Evolutionary conservation across 1,140 invertebrate species (phyloP), one percentile per base, ranked within the genome.

Genomic region (Phymastichus coffea): DNA sequence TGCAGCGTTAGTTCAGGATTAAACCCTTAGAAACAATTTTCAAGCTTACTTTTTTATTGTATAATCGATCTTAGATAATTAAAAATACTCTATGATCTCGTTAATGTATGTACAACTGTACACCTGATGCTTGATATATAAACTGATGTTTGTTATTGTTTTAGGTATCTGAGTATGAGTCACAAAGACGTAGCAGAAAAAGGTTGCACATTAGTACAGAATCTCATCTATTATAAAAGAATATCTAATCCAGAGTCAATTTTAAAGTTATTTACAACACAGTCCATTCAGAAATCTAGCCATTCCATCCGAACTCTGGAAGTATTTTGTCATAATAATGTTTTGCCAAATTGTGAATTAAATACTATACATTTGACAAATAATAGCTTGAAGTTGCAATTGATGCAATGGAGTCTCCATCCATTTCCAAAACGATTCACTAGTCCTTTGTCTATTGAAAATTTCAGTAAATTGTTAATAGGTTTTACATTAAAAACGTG

Each of bases 301-400:
- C 62, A 68, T 20, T 80, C 75, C 62, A 49, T 83, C 1, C 56
- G 66, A 25, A 82, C 78, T 19, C 65, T 82, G 19, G 56, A 72
- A 55, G 17, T 67, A 7, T 64, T 74, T 17, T 75, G 70, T 22
- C 54, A 70, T 44, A 25, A 70, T 52, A 43, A 66, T 10, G 41
- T 61, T 12, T 44, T 74, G n/a, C 67, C 67, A 23, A 44, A 63
- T 26, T 61, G 28, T n/a, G 63, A 60, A 49, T 60, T 59, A 37
- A 64, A 60, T 40, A 48, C 38, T 7, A 37, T 49, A 35, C 30
- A 37, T 20, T 44, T 35, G 15, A 38, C 60, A 35, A 58, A 64
- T 14, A 55, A 68, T 17, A 69, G 66, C n/a, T 38, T 71, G 15
- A 72, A 70, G 33, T 57, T 58, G 2, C 58, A 60, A 15, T 53